Evolutionary conservation across 2,113 vertebrate genomes (phyloP).

Genomic region (Etia nguti): DNA sequence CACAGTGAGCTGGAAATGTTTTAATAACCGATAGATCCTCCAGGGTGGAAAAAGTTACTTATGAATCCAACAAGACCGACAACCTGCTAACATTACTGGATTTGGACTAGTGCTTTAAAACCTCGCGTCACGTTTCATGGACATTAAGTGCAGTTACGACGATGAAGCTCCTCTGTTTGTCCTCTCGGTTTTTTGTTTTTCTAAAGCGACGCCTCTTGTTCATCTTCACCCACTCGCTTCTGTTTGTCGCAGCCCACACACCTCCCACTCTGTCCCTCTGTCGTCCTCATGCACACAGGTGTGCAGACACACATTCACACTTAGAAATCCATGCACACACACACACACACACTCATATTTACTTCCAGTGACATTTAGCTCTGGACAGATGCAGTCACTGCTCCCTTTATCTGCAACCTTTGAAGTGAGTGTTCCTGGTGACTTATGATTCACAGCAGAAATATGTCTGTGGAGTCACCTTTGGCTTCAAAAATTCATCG

Average conservation of each 20-base stretch:
- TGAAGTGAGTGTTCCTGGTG: background rate
- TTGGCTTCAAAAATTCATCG: background rate
- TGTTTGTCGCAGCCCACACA: constrained; percentile 4
- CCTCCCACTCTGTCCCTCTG: background rate
- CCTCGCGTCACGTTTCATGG: accelerated
- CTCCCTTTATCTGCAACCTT: constrained; percentile 7
- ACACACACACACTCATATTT: background rate
- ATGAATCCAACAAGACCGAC: background rate
- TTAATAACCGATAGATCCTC: background rate
- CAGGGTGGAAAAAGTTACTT: background rate
- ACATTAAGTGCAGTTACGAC: background rate
- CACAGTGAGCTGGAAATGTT: background rate
- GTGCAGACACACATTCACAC: background rate
- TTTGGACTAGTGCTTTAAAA: background rate
- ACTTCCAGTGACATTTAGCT: background rate
- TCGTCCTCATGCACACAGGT: background rate
- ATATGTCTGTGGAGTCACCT: background rate
- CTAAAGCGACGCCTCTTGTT: background rate
- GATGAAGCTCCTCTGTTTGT: background rate
- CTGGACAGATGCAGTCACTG: background rate
- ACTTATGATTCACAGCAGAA: background rate
- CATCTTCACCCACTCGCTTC: constrained; percentile 30
- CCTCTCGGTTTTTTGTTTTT: background rate
- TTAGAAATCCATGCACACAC: background rate
- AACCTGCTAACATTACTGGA: background rate